Evolutionary conservation across 2,888 invertebrate genomes (phyloP).

Genomic region (Psylliodes chrysocephalus): DNA sequence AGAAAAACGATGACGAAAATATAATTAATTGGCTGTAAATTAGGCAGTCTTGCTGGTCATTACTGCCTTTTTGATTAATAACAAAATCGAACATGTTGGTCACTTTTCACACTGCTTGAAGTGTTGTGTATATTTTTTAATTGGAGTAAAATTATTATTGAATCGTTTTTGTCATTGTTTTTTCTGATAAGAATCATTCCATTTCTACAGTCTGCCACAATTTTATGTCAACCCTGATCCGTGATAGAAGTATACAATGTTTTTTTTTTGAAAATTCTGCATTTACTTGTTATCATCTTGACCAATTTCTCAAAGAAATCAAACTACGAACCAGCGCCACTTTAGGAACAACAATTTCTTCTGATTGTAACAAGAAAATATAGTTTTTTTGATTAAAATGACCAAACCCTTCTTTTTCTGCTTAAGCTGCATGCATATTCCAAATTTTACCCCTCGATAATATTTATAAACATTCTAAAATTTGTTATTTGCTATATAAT

Average conservation of each 20-base stretch:
- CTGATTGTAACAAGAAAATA: background rate
- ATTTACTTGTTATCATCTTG: background rate
- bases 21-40: background rate
- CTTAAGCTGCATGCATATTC: background rate
- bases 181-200: constrained; percentile 34
- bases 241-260: constrained; percentile 40
- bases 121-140: background rate
- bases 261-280: constrained; percentile 14
- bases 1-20: constrained; percentile 16
- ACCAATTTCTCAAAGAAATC: background rate
- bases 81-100: background rate
- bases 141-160: background rate
- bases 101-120: background rate
- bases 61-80: too few species aligned
- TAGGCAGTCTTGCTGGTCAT: background rate
- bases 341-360: too few species aligned
- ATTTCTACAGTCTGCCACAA: constrained; percentile 42
- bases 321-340: too few species aligned
- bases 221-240: constrained; percentile 39
- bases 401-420: background rate
- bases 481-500: background rate
- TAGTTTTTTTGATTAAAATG: background rate
- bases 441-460: too few species aligned
- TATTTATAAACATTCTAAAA: background rate
- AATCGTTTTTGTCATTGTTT: constrained; percentile 17